Conservation (phyloP, 2,797 vertebrate species). For the Alfaro cultratus region DNA sequence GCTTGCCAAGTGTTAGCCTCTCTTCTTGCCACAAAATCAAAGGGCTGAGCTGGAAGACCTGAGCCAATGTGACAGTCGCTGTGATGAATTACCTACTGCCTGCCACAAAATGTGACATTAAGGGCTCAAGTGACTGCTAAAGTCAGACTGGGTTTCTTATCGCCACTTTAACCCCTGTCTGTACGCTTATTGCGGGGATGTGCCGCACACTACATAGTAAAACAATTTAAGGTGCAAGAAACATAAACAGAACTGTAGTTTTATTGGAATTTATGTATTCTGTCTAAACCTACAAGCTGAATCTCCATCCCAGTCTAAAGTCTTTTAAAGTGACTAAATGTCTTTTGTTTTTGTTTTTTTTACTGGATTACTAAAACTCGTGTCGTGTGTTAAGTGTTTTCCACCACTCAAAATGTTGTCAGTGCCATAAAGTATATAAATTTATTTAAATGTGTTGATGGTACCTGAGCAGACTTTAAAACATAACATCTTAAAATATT, state of each 20-base stretch:
- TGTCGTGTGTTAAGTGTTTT: no score
- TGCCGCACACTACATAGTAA: background rate
- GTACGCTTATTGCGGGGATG: background rate
- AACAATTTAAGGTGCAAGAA: background rate
- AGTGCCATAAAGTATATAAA: no score
- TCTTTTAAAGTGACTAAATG: background rate
- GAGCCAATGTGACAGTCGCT: background rate
- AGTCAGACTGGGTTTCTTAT: background rate
- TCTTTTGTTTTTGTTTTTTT: background rate
- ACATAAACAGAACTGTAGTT: background rate
- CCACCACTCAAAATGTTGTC: no score
- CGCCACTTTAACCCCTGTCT: background rate
- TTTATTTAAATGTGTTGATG: no score
- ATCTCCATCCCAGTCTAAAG: background rate
- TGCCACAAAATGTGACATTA: background rate
- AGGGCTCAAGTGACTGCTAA: background rate
- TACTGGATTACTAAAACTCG: background rate
- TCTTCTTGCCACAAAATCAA: constrained; percentile 1
- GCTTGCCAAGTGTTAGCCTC: background rate
- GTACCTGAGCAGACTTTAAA: background rate
- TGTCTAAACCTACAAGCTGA: background rate
- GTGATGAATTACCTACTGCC: background rate
- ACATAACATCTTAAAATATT: background rate
- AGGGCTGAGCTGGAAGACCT: background rate
- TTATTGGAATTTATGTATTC: background rate